Conservation (phyloP, 2,113 vertebrate genomes). For the Oostethus manadensis region DNA sequence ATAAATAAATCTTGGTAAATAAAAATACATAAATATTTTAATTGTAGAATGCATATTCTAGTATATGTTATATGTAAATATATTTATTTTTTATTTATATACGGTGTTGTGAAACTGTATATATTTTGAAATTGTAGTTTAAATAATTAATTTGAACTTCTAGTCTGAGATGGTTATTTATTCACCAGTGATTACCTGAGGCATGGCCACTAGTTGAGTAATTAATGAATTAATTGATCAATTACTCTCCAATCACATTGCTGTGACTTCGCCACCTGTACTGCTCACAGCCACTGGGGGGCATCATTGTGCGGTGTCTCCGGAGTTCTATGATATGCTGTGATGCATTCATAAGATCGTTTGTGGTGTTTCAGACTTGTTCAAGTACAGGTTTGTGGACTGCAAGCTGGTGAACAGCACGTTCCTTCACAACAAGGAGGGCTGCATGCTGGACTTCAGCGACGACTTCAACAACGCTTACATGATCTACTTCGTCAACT, state of each 20-base stretch:
- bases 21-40: no score
- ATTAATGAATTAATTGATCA: no score
- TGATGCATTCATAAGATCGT: no score
- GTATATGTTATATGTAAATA: no score
- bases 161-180: background rate
- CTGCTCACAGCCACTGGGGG: no score
- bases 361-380: conserved; percentile 77
- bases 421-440: conserved; percentile 94
- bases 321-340: background rate
- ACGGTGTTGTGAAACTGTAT: no score
- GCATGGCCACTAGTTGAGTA: no score
- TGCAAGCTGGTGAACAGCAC: conserved; percentile 88
- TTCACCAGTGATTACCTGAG: background rate
- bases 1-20: no score
- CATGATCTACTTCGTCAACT: conserved; percentile 99
- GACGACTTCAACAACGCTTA: conserved; percentile 93
- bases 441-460: conserved; percentile 91
- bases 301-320: no score
- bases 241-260: no score
- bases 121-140: no score
- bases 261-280: background rate
- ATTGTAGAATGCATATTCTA: no score
- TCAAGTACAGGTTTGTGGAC: conserved; percentile 91
- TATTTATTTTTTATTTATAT: background rate
- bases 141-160: background rate